phyloP scores from a whole-genome alignment of 2,797 vertebrate genomes.

The Poecile montanus region DNA sequence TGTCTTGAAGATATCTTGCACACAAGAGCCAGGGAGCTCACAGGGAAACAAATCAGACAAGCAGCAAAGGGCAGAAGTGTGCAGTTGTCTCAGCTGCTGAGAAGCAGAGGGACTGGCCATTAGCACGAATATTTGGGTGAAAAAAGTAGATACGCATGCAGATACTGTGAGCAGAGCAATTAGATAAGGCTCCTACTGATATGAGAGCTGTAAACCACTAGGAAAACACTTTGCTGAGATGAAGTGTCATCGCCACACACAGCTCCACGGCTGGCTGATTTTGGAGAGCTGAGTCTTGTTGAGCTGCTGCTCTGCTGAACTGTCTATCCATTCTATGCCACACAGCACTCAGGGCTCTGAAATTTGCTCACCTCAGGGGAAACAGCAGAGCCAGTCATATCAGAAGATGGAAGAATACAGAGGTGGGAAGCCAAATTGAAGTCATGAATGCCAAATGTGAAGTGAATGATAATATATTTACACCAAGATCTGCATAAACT shows the following conservation, averaged over 20 bases:
- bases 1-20: background rate
- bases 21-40: background rate
- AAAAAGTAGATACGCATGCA: background rate
- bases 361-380: background rate
- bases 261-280: constrained; percentile 10
- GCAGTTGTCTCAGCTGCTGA: background rate
- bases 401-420: background rate
- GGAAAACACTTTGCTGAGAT: constrained; percentile 29
- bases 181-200: constrained; percentile 21
- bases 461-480: background rate
- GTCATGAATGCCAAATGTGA: background rate
- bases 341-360: background rate
- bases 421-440: background rate
- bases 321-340: background rate
- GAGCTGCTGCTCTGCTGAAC: background rate
- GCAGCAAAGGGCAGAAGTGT: constrained; percentile 2
- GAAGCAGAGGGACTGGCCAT: background rate
- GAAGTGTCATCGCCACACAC: constrained; percentile 20
- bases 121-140: background rate
- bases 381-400: background rate
- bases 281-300: background rate
- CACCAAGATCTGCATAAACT: background rate
- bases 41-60: background rate
- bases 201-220: background rate
- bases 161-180: background rate